These are phyloP conservation scores for Trileptium ribeirensis DNA, from an alignment of 2,888 invertebrate genomes.

Conservation along the genomic window DNA sequence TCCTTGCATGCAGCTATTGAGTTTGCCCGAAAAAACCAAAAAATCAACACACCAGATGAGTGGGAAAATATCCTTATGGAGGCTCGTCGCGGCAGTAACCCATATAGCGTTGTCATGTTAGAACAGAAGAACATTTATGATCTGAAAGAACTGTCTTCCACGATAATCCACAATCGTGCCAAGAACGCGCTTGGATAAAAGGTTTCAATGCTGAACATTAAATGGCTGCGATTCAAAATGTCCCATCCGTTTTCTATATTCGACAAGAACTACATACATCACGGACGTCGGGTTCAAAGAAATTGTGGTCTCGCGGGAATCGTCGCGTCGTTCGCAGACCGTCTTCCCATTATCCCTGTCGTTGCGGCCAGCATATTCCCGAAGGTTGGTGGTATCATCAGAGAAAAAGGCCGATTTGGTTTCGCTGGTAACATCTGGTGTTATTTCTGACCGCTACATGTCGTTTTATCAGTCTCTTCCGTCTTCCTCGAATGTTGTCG, in stretches of 20 bases:
- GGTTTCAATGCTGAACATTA: not conserved
- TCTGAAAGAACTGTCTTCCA: not conserved
- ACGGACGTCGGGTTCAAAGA: not conserved
- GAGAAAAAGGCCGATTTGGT: not conserved
- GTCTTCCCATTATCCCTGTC: no score
- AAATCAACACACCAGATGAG: not conserved
- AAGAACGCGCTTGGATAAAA: not conserved
- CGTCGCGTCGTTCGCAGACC: not conserved
- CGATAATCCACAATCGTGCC: not conserved
- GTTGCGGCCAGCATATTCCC: not conserved
- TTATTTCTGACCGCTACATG: not conserved
- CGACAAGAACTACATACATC: not conserved
- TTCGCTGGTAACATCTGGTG: not conserved
- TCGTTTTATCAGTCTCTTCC: not conserved
- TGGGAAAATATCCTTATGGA: not conserved
- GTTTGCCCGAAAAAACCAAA: not conserved
- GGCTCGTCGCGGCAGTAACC: not conserved
- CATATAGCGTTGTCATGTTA: not conserved
- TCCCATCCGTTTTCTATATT: not conserved
- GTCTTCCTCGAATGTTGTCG: not conserved
- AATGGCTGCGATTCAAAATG: not conserved
- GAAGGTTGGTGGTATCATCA: not conserved
- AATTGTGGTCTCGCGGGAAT: not conserved
- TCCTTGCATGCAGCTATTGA: conserved; percentile 15
- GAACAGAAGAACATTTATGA: not conserved